Base-by-base conservation (phyloP, 2,113 vertebrate species). In the Rhea pennata region DNA sequence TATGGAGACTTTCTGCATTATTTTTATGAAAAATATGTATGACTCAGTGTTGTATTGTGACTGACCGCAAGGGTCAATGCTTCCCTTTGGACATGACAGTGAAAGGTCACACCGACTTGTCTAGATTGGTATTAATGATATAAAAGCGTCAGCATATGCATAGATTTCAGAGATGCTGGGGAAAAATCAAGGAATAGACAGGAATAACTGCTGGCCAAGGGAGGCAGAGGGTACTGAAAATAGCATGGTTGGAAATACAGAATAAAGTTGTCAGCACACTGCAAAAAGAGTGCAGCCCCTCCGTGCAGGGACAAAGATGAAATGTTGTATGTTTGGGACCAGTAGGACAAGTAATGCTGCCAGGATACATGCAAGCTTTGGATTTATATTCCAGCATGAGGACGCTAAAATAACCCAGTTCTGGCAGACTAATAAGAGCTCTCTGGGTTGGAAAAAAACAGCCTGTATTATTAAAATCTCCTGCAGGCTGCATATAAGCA, bases 1-100 rank as follows among this genome's bases (percentile, higher is more conserved):
- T 92, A 81, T 84, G 76, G 93, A 88, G 95, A 97, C 90, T 96
- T 95, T 93, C 86, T 76, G 59, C 76, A 95, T 96, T 93, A 87
- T 96, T 95, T 97, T 88, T 56, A 67, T 53, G 72, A 95, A 86
- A 96, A 97, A 69, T 93, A 96, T 95, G 94, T 65, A 93, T 96
- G 96, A 95, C 85, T 97, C 96, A 95, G 94, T 83, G 91, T 72
- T 87, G 58, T 61, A n/a, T 81, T 70, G 91, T 91, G 91, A 76
- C 74, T 75, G 78, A 88, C 85, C 85, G 87, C 82, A 86, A 76
- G 92, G 90, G 93, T 94, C 42, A 5, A 59, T 88, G 74, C 85
- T 95, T 96, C 93, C 92, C 92, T 80, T 97, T 69, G 79, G 95
- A 96, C 83, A 74, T 5, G 1, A 51, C 61, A 94, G 80, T 84